Evolutionary conservation across 2,113 vertebrate genomes (phyloP).

Genomic region (Ginglymostoma cirratum): DNA sequence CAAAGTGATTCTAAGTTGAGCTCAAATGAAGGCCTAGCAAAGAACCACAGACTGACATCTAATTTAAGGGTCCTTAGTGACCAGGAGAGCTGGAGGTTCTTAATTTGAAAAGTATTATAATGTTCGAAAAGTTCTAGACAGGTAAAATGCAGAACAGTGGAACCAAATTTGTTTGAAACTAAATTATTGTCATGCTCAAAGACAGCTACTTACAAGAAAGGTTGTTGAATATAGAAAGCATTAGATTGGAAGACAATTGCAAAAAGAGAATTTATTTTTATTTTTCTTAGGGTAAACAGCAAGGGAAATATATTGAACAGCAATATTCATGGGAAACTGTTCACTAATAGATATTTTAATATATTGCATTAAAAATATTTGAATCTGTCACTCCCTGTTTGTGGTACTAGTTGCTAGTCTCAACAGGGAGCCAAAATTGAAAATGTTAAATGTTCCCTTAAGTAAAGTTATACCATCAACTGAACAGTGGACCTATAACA

Average conservation of each 20-base stretch:
- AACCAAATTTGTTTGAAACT: not conserved
- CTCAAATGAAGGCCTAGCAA: too few relatives aligned
- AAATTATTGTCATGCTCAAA: not conserved
- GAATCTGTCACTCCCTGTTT: not conserved
- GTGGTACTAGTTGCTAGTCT: not conserved
- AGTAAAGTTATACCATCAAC: not conserved
- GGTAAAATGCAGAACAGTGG: not conserved
- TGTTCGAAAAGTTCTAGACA: not conserved
- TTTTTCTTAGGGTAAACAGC: too few relatives aligned
- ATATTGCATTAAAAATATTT: not conserved
- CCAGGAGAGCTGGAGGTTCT: not conserved
- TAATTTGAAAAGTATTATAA: not conserved
- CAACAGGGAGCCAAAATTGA: not conserved
- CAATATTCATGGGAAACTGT: not conserved
- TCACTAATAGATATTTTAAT: not conserved
- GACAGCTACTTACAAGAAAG: not conserved
- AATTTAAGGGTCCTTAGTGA: not conserved
- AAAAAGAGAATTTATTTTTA: not conserved
- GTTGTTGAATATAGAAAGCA: not conserved
- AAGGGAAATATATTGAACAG: not conserved
- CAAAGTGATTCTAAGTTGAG: not conserved
- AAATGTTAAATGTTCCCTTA: constrained; percentile 32
- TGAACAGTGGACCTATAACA: not conserved
- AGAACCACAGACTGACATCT: not conserved
- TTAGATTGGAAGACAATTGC: not conserved